Evolutionary conservation across 2,797 vertebrate genomes (phyloP).

Genomic region (Sebastes steindachneri): DNA sequence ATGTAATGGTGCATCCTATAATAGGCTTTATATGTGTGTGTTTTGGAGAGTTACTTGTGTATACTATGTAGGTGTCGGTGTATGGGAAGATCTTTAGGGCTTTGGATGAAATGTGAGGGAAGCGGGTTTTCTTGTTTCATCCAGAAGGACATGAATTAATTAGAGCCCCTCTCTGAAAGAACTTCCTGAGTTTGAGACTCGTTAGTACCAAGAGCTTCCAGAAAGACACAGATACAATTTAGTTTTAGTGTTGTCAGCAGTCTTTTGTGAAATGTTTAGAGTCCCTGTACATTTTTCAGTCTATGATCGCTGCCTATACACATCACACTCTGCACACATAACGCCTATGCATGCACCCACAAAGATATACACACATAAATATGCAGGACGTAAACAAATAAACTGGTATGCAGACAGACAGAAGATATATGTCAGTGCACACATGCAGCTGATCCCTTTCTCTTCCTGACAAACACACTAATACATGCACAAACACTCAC

Average conservation of each 20-base stretch:
- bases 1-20: neutral
- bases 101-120: conserved; percentile 43
- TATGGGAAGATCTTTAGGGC: conserved; percentile 29
- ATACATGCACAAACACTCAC: conserved; percentile 69
- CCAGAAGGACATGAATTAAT: conserved; percentile 66
- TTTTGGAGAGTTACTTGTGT: neutral
- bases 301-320: neutral
- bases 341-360: neutral
- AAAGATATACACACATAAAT: conserved; percentile 5
- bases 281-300: conserved; percentile 25
- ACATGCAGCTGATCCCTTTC: conserved; percentile 19
- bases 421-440: conserved; percentile 34
- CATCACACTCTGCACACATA: conserved; percentile 9
- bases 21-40: neutral
- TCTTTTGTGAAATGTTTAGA: conserved; percentile 14
- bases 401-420: conserved; percentile 29
- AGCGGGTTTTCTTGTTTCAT: conserved; percentile 57
- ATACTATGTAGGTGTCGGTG: conserved; percentile 6
- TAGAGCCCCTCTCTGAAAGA: conserved; percentile 47
- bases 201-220: conserved; percentile 34
- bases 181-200: conserved; percentile 49
- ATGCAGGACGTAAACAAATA: conserved; percentile 36
- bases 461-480: conserved; percentile 36
- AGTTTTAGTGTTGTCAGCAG: conserved; percentile 26
- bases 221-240: conserved; percentile 33